phyloP scores from a whole-genome alignment of 1,140 invertebrate species.

The Lordiphosa clarofinis region DNA sequence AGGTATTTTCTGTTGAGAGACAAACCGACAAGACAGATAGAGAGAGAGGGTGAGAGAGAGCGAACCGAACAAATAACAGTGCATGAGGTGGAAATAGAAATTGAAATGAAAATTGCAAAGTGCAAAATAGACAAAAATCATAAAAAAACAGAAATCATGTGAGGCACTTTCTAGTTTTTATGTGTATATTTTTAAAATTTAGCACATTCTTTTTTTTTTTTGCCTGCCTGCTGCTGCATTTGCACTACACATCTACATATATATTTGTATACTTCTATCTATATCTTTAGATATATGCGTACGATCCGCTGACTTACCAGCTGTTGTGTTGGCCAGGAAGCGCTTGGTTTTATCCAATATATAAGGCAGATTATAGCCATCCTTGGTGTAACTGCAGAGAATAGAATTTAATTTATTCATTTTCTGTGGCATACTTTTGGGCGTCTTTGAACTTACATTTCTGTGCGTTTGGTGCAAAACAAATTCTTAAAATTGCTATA shows the following conservation, averaged over 20 bases:
- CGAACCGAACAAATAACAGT: slow-evolving; percentile 32
- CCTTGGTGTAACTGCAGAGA: slow-evolving; percentile 69
- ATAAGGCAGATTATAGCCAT: slow-evolving; percentile 79
- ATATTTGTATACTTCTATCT: slow-evolving; percentile 26
- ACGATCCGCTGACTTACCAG: slow-evolving; percentile 55
- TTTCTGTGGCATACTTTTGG: slow-evolving; percentile 33
- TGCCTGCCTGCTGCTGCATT: slow-evolving; percentile 62
- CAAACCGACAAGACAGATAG: slow-evolving; percentile 17
- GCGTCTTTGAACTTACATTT: slow-evolving; percentile 63
- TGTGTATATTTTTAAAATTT: slow-evolving; percentile 58
- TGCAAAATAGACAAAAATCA: slow-evolving; percentile 40
- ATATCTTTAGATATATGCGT: slow-evolving; percentile 9
- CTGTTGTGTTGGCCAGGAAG: slow-evolving; percentile 78
- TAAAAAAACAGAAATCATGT: slow-evolving; percentile 36
- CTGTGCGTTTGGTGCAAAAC: slow-evolving; percentile 79
- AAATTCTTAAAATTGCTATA: slow-evolving; percentile 80
- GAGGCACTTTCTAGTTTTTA: slow-evolving; percentile 50
- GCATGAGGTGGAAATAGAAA: slow-evolving; percentile 45
- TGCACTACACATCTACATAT: slow-evolving; percentile 51
- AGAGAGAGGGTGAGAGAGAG: slow-evolving; percentile 16
- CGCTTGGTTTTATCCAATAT: slow-evolving; percentile 79
- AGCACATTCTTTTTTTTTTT: slow-evolving; percentile 49
- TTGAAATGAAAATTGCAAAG: slow-evolving; percentile 56
- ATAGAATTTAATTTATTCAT: slow-evolving; percentile 21
- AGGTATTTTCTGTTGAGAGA: slow-evolving; percentile 14